Conservation (phyloP, 2,888 invertebrate genomes). For the Linnaemya vulpina region DNA sequence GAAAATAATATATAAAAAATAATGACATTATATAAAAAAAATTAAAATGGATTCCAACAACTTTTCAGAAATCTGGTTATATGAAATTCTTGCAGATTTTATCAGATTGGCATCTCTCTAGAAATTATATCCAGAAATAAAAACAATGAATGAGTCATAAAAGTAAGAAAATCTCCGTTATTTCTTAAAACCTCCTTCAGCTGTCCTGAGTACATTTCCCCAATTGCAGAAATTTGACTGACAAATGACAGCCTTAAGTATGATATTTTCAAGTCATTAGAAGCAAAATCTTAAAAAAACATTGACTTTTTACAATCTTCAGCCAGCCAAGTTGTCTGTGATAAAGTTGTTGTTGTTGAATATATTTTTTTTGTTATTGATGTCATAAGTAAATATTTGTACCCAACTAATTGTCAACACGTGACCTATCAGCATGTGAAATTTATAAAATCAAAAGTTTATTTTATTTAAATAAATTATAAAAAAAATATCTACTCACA, state of each 20-base stretch:
- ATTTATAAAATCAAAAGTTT: constrained; percentile 67
- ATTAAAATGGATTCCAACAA: no score
- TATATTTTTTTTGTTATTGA: constrained; percentile 31
- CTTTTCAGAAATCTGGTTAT: no score
- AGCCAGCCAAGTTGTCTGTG: constrained; percentile 43
- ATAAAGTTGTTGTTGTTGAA: constrained; percentile 17
- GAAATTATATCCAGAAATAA: no score
- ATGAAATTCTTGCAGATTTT: no score
- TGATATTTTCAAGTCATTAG: constrained; percentile 35
- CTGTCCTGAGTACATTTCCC: not conserved
- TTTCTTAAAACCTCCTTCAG: not conserved
- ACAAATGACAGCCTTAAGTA: constrained; percentile 67
- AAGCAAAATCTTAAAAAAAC: not conserved
- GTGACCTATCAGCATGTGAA: constrained; percentile 79
- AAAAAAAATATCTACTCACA: not conserved
- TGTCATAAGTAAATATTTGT: constrained; percentile 73
- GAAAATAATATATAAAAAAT: no score
- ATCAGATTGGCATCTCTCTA: no score
- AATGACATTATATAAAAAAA: no score
- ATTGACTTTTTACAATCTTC: constrained; percentile 2
- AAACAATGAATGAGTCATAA: no score
- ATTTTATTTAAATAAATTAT: constrained; percentile 19
- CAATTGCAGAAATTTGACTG: constrained; percentile 46
- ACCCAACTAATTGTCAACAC: constrained; percentile 80
- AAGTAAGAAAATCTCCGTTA: no score